Evolutionary conservation across 2,113 vertebrate genomes (phyloP).

Genomic region (Numenius arquata): DNA sequence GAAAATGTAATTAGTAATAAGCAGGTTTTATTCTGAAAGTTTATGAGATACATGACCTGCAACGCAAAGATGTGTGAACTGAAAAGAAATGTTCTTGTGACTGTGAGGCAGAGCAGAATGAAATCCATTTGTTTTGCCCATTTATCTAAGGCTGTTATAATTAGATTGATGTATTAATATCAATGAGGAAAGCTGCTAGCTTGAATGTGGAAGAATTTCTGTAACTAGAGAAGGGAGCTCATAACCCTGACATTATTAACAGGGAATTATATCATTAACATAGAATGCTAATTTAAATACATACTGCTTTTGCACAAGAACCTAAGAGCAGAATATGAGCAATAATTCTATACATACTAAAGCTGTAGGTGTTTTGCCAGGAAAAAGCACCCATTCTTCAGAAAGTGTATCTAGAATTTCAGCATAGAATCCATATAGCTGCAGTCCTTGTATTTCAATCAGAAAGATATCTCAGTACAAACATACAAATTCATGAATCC

Average conservation of each 20-base stretch:
- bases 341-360: neutral
- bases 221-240: neutral
- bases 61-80: constrained; percentile 12
- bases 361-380: neutral
- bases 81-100: neutral
- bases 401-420: neutral
- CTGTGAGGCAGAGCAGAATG: neutral
- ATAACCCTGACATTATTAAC: neutral
- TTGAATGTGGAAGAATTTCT: neutral
- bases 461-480: neutral
- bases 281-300: neutral
- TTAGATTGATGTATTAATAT: constrained; percentile 14
- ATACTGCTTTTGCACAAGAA: neutral
- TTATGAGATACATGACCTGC: constrained; percentile 9
- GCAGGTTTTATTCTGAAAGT: constrained; percentile 18
- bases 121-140: neutral
- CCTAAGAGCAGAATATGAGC: neutral
- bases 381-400: neutral
- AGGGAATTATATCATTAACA: neutral
- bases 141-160: neutral
- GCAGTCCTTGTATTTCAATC: neutral
- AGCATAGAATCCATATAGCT: neutral
- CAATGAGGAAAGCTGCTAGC: neutral
- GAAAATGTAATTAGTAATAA: constrained; percentile 47
- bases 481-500: neutral